Evolutionary conservation across 2,113 vertebrate species (phyloP).

Genomic region (Actinemys pallida): DNA sequence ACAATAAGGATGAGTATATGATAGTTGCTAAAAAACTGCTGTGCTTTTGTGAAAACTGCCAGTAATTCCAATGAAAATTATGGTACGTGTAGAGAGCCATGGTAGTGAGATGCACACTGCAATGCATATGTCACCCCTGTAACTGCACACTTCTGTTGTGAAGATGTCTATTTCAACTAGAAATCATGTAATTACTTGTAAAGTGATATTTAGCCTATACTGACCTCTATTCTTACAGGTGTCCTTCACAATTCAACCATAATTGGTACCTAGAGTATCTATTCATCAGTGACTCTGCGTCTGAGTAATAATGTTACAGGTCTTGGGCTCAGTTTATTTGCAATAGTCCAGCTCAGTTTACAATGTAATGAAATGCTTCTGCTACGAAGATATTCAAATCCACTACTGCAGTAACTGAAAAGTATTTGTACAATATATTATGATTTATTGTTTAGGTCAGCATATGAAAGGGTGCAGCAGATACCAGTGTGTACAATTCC

Average conservation of each 20-base stretch:
- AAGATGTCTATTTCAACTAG: neutral
- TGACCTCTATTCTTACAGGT: neutral
- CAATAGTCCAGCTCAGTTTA: neutral
- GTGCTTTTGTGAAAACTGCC: neutral
- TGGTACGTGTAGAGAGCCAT: neutral
- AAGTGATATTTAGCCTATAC: neutral
- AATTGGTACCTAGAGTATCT: neutral
- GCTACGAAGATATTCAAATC: neutral
- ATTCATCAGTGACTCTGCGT: neutral
- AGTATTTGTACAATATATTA: neutral
- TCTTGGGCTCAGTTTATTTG: neutral
- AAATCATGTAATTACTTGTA: neutral
- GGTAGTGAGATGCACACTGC: neutral
- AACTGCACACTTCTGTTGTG: neutral
- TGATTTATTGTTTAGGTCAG: neutral
- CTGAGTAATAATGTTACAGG: neutral
- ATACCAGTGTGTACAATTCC: neutral
- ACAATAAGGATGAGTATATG: neutral
- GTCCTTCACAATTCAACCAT: neutral
- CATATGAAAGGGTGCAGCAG: neutral
- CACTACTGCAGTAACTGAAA: neutral
- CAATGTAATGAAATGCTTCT: neutral
- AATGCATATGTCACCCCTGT: neutral
- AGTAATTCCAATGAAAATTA: neutral
- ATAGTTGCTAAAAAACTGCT: neutral